Percentiles rank a stretch among this genome's conserved stretches.
These are phyloP conservation scores for Gouania willdenowi DNA, from an alignment of 2,797 vertebrate species.

Conservation along the genomic window DNA sequence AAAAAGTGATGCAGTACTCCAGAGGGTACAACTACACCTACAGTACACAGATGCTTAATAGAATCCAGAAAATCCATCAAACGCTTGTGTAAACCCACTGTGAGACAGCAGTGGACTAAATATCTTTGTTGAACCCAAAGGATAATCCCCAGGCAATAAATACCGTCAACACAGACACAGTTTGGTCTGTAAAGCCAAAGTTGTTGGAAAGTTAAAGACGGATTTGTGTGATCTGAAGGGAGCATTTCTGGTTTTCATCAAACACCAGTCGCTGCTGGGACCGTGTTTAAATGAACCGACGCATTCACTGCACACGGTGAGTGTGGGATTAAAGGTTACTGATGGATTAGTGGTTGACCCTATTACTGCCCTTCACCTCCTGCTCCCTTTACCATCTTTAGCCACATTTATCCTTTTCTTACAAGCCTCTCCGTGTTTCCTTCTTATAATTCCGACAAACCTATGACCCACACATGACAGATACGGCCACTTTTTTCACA, in stretches of 20 bases:
- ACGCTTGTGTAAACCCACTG: slow-evolving; percentile 57
- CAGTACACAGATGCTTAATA: slow-evolving; percentile 60
- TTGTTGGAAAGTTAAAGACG: slow-evolving; percentile 59
- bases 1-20: slow-evolving; percentile 51
- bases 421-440: slow-evolving; percentile 8
- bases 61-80: slow-evolving; percentile 66
- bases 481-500: no score
- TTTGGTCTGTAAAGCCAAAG: slow-evolving; percentile 52
- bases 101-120: slow-evolving; percentile 47
- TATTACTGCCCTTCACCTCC: slow-evolving; percentile 62
- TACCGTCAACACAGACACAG: slow-evolving; percentile 73
- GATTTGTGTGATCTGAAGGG: slow-evolving; percentile 54
- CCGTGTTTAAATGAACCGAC: slow-evolving; percentile 20
- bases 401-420: slow-evolving; percentile 18
- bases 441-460: slow-evolving; percentile 1
- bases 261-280: slow-evolving; percentile 31
- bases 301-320: slow-evolving; percentile 17
- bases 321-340: slow-evolving; percentile 58
- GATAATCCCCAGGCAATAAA: slow-evolving; percentile 69
- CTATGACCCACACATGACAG: no score
- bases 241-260: slow-evolving; percentile 73
- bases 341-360: slow-evolving; percentile 70
- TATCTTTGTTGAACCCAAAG: slow-evolving; percentile 56
- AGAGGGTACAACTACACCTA: slow-evolving; percentile 45
- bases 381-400: slow-evolving; percentile 30